phyloP scores from a whole-genome alignment of 2,113 vertebrate genomes.

The Psettodes erumei region DNA sequence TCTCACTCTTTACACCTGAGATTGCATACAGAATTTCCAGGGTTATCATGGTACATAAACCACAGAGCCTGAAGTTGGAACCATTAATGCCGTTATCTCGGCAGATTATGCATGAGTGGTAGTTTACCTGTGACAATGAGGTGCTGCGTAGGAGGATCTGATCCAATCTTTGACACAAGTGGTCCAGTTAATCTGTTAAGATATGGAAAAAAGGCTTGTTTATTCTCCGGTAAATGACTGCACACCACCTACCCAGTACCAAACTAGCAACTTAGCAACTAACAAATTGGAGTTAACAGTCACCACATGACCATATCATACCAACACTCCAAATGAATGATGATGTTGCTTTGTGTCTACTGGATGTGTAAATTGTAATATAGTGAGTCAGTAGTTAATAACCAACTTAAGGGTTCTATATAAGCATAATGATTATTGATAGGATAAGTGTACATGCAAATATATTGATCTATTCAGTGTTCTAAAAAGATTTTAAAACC shows the following conservation, averaged over 20 bases:
- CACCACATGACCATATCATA: neutral
- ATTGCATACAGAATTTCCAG: neutral
- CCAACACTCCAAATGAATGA: neutral
- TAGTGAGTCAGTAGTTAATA: no score
- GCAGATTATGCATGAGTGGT: constrained; percentile 55
- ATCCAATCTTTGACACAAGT: constrained; percentile 36
- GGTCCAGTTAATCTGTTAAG: neutral
- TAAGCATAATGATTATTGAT: neutral
- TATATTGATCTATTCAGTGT: neutral
- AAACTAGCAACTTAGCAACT: neutral
- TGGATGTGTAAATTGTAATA: neutral
- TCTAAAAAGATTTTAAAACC: neutral
- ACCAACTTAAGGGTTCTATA: no score
- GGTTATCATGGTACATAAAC: constrained; percentile 34
- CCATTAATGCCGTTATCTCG: constrained; percentile 53
- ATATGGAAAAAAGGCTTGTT: neutral
- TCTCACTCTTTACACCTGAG: neutral
- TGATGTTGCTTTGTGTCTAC: neutral
- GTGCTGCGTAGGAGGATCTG: constrained; percentile 37
- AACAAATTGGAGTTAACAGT: neutral
- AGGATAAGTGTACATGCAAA: neutral
- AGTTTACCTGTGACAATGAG: constrained; percentile 19
- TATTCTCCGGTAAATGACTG: neutral
- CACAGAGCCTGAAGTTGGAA: constrained; percentile 23
- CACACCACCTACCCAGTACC: no score